These are phyloP conservation scores for Stenchaetothrips biformis DNA, from an alignment of 2,888 invertebrate genomes.

Conservation along the genomic window DNA sequence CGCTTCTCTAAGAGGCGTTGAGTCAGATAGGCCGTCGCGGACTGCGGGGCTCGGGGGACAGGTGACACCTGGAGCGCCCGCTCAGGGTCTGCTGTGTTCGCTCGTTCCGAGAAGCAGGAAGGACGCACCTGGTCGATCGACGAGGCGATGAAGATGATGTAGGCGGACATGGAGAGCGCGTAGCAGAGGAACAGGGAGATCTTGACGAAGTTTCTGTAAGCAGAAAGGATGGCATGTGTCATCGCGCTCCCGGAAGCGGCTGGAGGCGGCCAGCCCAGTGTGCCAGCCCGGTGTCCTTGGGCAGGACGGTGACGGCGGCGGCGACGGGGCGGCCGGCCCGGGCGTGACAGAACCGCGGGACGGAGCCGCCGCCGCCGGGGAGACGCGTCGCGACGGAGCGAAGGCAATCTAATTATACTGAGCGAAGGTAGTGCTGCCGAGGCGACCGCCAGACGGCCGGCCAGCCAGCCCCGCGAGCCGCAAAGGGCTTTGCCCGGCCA, in stretches of 20 bases:
- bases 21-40: no score
- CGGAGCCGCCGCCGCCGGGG: no score
- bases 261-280: no score
- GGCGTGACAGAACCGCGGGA: no score
- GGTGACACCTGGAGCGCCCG: no score
- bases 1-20: no score
- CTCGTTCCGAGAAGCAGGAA: no score
- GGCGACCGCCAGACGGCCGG: not conserved
- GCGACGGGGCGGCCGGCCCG: no score
- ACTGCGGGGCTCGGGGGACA: no score
- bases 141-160: slow-evolving; percentile 67
- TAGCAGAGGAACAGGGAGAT: slow-evolving; percentile 5
- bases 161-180: slow-evolving; percentile 48
- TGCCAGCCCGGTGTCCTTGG: not conserved
- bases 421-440: slow-evolving; percentile 7
- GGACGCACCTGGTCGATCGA: slow-evolving; percentile 57
- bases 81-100: no score
- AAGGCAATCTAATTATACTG: slow-evolving; percentile 20
- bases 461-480: not conserved
- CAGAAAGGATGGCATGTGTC: not conserved
- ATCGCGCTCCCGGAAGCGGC: not conserved
- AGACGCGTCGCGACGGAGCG: not conserved
- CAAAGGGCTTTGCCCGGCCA: not conserved
- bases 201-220: not conserved
- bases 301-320: not conserved